Evolutionary conservation across 2,113 vertebrate species (phyloP), one percentile per base, ranked within the genome.

Genomic region (Atractosteus spatula): DNA sequence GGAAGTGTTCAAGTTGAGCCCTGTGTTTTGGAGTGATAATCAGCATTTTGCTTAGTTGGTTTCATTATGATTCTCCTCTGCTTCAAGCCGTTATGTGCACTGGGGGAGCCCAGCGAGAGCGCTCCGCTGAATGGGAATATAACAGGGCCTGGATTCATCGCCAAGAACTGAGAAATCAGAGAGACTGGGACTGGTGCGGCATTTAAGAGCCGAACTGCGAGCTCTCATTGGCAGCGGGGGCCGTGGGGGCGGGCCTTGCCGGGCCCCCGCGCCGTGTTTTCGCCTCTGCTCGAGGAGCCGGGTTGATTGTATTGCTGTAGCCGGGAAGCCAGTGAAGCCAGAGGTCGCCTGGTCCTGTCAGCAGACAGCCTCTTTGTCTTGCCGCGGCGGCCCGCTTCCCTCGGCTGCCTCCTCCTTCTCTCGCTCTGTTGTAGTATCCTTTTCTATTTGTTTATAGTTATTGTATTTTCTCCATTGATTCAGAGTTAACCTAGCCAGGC

Each of bases 291-390:
- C 65, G 77, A 57, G 78, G 72, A 66, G 66, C 79, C 77, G 73
- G 75, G 78, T 74, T 80, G 77, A 79, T 76, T 74, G 76, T 78
- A 68, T 76, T 75, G 78, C 78, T 57, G 76, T 75, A 45, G 73
- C 82, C 79, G 64, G 75, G 71, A 59, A 76, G 79, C 45, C 75
- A 72, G 67, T 70, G 77, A 73, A 69, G 74, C 75, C 79, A 76
- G 76, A 71, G 69, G 72, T 73, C 43, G 55, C 41, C 12, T 0
- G 47, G 72, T 76, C 79, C 78, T 77, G 79, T 78, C 87, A 82
- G 45, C 55, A 70, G 73, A 57, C 77, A 76, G 72, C 69, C 44
- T 14, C 74, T 12, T 55, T 66, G 72, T 47, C 70, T 78, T 67
- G 77, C 79, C 72, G 75, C 66, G 3, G 75, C 73, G 55, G 77